phyloP scores from a whole-genome alignment of 1,140 invertebrate species.

The Laupala kohalensis region DNA sequence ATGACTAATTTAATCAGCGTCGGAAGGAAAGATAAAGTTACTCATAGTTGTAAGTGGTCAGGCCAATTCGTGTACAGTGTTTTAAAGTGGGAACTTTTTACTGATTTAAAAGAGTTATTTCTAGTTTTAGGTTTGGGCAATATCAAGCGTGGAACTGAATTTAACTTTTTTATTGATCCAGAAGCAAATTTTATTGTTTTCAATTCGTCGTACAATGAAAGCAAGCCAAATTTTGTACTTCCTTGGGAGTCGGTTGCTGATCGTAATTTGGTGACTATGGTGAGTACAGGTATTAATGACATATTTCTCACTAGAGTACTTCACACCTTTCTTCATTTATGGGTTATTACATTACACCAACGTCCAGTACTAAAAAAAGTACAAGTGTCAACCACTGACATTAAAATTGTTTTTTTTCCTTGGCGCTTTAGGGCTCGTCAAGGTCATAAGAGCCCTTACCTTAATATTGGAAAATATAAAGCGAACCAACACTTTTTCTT shows the following conservation, averaged over 20 bases:
- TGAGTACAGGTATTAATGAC: slow-evolving; percentile 15
- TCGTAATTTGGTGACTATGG: slow-evolving; percentile 20
- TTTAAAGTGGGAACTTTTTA: neutral
- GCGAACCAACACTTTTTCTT: too few species aligned
- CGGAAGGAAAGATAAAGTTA: too few species aligned
- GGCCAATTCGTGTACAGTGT: too few species aligned
- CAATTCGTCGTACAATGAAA: slow-evolving; percentile 19
- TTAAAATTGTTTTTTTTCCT: too few species aligned
- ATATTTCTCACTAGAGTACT: neutral
- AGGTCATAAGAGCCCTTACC: too few species aligned
- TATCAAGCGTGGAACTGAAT: slow-evolving; percentile 38
- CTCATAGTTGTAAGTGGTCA: too few species aligned
- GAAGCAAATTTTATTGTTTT: slow-evolving; percentile 45
- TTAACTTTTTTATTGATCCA: slow-evolving; percentile 51
- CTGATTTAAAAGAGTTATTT: too few species aligned
- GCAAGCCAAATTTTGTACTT: slow-evolving; percentile 23
- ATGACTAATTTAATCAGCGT: too few species aligned
- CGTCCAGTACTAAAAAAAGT: neutral
- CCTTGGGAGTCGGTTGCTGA: slow-evolving; percentile 32
- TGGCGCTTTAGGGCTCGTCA: too few species aligned
- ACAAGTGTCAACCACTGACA: neutral
- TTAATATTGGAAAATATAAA: too few species aligned
- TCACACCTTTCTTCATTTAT: too few species aligned
- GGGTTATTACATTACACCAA: too few species aligned
- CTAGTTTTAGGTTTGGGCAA: slow-evolving; percentile 31